phyloP scores from a whole-genome alignment of 2,797 vertebrate species.

The Cyclura pinguis region DNA sequence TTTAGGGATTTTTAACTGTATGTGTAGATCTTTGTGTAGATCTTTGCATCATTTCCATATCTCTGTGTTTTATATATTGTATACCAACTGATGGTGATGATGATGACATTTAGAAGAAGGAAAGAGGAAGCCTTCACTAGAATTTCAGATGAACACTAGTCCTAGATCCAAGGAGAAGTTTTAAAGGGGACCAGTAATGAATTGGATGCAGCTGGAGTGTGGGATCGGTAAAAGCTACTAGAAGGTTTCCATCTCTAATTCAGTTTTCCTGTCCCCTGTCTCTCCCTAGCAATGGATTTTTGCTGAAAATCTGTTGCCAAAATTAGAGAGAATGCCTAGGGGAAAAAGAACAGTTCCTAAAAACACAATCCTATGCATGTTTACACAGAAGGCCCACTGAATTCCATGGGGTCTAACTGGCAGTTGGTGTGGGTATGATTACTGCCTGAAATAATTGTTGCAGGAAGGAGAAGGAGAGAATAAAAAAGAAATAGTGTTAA shows the following conservation, averaged over 20 bases:
- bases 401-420: not conserved
- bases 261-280: not conserved
- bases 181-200: not conserved
- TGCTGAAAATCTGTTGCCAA: not conserved
- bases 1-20: no score
- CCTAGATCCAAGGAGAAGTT: not conserved
- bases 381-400: not conserved
- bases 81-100: not conserved
- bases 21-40: no score
- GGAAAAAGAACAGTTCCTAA: not conserved
- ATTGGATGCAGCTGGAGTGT: not conserved
- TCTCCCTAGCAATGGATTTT: not conserved
- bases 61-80: not conserved
- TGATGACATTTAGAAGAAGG: not conserved
- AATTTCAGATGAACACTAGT: not conserved
- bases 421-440: not conserved
- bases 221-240: not conserved
- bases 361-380: not conserved
- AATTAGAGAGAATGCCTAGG: not conserved
- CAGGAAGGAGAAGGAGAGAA: slow-evolving; percentile 24
- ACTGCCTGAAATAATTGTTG: slow-evolving; percentile 23
- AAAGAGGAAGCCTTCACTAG: not conserved
- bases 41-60: no score
- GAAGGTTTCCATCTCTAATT: not conserved
- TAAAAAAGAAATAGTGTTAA: slow-evolving; percentile 51